Percentiles rank a stretch among this genome's conserved stretches.
phyloP scores from a whole-genome alignment of 2,888 invertebrate species.

The Sinodicranocentrus sp. region DNA sequence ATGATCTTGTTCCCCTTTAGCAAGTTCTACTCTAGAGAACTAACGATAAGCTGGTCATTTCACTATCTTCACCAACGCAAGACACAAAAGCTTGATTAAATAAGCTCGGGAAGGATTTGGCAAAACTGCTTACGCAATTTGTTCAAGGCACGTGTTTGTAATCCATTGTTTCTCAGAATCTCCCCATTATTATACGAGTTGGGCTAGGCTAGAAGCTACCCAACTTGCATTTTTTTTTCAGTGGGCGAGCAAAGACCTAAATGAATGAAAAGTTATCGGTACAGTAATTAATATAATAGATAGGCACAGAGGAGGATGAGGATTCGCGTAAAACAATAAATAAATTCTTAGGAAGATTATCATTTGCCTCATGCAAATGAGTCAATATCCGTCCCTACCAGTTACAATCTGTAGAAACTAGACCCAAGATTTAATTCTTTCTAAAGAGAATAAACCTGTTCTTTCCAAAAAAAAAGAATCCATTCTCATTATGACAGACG shows the following conservation, averaged over 20 bases:
- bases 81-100: no score
- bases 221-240: no score
- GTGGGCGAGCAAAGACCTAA: not conserved
- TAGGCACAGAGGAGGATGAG: no score
- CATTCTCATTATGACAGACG: slow-evolving; percentile 6
- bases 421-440: no score
- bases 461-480: not conserved
- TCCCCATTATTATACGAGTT: not conserved
- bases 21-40: not conserved
- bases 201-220: slow-evolving; percentile 4
- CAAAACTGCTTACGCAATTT: slow-evolving; percentile 14
- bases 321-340: no score
- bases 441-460: no score
- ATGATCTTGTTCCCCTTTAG: no score
- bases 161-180: not conserved
- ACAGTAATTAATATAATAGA: no score
- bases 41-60: not conserved
- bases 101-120: not conserved
- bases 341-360: no score
- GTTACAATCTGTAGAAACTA: no score
- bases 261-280: not conserved
- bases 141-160: not conserved
- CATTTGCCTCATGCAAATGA: no score
- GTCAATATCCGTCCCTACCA: no score
- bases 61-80: not conserved